These are phyloP conservation scores for Bubalus kerabau DNA, from an alignment of 2,113 vertebrate genomes.

Conservation along the genomic window DNA sequence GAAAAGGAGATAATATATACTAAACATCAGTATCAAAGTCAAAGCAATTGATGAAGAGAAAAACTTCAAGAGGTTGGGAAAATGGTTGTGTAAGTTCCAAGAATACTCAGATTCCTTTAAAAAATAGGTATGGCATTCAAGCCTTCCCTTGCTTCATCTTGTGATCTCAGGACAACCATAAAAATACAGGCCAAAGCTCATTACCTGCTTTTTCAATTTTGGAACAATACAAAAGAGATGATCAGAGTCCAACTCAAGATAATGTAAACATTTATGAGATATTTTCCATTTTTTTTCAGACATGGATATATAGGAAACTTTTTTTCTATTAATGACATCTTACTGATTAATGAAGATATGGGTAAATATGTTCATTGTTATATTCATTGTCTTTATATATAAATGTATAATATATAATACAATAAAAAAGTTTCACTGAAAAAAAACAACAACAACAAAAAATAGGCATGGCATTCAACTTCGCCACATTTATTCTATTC, in stretches of 20 bases:
- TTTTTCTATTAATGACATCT: background rate
- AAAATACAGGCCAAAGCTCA: background rate
- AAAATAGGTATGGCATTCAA: background rate
- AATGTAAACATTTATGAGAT: background rate
- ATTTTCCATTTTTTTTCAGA: background rate
- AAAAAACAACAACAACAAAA: background rate
- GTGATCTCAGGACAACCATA: background rate
- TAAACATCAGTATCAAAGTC: background rate
- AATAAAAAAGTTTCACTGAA: background rate
- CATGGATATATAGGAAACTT: background rate
- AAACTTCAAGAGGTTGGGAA: background rate
- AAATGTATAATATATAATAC: background rate
- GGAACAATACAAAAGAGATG: background rate
- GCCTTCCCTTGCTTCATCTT: background rate
- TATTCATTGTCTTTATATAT: background rate
- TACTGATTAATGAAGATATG: background rate
- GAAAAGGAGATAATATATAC: background rate
- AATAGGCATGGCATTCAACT: background rate
- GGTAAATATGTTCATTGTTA: background rate
- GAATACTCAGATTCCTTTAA: background rate
- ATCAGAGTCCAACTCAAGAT: background rate
- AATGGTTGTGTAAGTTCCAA: background rate
- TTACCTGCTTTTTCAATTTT: background rate
- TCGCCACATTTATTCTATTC: background rate
- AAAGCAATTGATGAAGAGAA: background rate